Evolutionary conservation across 2,888 invertebrate genomes (phyloP).

Genomic region (Eupithecia dodoneata): DNA sequence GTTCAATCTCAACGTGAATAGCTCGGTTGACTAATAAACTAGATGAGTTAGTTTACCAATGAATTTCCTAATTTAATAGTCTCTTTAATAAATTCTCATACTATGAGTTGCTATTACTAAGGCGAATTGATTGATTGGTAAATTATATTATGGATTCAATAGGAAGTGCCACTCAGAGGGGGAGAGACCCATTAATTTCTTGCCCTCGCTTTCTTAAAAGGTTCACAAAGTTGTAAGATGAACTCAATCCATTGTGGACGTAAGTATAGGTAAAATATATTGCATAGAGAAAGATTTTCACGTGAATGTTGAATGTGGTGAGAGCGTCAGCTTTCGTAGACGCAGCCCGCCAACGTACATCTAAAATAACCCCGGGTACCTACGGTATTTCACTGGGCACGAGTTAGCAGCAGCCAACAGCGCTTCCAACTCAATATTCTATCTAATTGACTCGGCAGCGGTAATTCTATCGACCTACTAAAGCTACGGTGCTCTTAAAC

Average conservation of each 20-base stretch:
- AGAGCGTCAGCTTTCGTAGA: conserved; percentile 64
- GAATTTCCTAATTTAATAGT: not conserved
- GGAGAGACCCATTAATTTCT: conserved; percentile 37
- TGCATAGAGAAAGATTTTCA: conserved; percentile 43
- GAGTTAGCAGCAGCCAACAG: conserved; percentile 47
- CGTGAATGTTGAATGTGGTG: conserved; percentile 46
- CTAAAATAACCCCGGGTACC: conserved; percentile 74
- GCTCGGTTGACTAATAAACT: not conserved
- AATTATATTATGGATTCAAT: conserved; percentile 21
- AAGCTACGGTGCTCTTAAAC: conserved; percentile 8
- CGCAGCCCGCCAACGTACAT: conserved; percentile 74
- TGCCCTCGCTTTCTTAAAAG: conserved; percentile 39
- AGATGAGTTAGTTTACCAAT: not conserved
- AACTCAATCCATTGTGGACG: not conserved
- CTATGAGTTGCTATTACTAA: conserved; percentile 12
- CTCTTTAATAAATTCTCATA: not conserved
- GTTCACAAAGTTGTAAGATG: not conserved
- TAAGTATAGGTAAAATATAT: conserved; percentile 25
- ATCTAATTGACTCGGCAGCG: conserved; percentile 32
- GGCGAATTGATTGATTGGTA: conserved; percentile 26
- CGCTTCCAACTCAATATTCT: conserved; percentile 36
- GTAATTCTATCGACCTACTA: conserved; percentile 19
- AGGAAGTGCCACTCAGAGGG: conserved; percentile 24
- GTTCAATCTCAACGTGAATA: not conserved
- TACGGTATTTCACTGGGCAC: conserved; percentile 70